phyloP scores from a whole-genome alignment of 2,888 invertebrate species.

The Ennomos fuscantarius region DNA sequence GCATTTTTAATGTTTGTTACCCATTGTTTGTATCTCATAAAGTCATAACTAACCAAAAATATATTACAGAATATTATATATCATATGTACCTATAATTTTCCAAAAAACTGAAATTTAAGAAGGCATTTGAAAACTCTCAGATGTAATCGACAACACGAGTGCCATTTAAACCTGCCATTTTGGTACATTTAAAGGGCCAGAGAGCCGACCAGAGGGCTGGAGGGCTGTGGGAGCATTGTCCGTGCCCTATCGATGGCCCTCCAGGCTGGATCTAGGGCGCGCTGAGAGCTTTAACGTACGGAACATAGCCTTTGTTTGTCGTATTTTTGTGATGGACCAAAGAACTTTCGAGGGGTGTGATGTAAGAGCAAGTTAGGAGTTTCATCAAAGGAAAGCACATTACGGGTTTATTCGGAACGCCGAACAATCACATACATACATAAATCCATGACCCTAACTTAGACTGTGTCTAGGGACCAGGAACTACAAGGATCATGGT shows the following conservation, averaged over 20 bases:
- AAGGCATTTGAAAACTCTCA: conserved; percentile 22
- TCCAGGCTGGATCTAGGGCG: conserved; percentile 38
- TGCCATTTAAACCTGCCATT: conserved; percentile 31
- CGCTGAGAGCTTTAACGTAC: conserved; percentile 28
- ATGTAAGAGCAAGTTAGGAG: too few relatives aligned
- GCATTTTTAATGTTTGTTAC: too few relatives aligned
- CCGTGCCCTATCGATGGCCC: conserved; percentile 42
- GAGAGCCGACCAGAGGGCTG: neutral
- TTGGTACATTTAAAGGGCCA: conserved; percentile 18
- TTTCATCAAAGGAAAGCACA: too few relatives aligned
- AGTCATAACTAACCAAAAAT: too few relatives aligned
- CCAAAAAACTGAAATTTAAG: conserved; percentile 21
- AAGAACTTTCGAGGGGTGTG: neutral
- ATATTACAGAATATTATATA: too few relatives aligned
- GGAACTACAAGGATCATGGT: too few relatives aligned
- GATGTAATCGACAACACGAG: conserved; percentile 32
- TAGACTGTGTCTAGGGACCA: too few relatives aligned
- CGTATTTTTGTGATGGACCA: conserved; percentile 6
- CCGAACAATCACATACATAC: too few relatives aligned
- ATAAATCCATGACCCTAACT: too few relatives aligned
- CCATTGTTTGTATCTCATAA: too few relatives aligned
- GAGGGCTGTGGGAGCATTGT: conserved; percentile 30
- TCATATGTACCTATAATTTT: neutral
- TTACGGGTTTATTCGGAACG: too few relatives aligned
- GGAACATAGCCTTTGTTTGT: conserved; percentile 19